These are phyloP conservation scores for Scaptodrosophila lebanonensis DNA, from an alignment of 1,140 invertebrate genomes.

Conservation along the genomic window DNA sequence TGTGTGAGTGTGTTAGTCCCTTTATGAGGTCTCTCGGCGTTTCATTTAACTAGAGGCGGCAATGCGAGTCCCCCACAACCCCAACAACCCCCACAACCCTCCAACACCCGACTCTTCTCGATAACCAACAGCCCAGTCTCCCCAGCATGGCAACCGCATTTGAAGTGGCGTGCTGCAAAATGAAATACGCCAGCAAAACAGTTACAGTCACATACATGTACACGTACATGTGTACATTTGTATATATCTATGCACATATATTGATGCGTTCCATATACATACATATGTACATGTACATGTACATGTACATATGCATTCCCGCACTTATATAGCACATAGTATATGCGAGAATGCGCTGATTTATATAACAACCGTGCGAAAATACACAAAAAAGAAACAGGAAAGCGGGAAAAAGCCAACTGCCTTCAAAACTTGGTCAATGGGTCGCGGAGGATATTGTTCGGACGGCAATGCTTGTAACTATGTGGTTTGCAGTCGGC, in stretches of 20 bases:
- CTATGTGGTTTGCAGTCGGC: not conserved
- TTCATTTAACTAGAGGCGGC: constrained; percentile 59
- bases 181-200: constrained; percentile 51
- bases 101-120: too few relatives aligned
- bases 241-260: constrained; percentile 34
- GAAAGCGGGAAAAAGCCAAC: constrained; percentile 8
- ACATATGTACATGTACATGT: not conserved
- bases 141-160: constrained; percentile 51
- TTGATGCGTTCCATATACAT: not conserved
- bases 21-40: constrained; percentile 71
- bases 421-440: constrained; percentile 65
- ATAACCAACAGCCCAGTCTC: too few relatives aligned
- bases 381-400: not conserved
- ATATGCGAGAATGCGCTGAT: not conserved
- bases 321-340: constrained; percentile 33
- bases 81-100: too few relatives aligned
- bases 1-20: constrained; percentile 25
- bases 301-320: constrained; percentile 6
- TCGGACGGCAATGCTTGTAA: constrained; percentile 12
- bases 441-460: constrained; percentile 37
- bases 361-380: not conserved
- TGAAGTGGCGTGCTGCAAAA: constrained; percentile 63
- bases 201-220: constrained; percentile 12
- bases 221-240: constrained; percentile 31
- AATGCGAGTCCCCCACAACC: too few relatives aligned